A percentile compares a stretch with the other conserved stretches of the same genome.
Evolutionary conservation across 2,797 vertebrate species (phyloP).

Genomic region (Hypotaenidia okinawae): DNA sequence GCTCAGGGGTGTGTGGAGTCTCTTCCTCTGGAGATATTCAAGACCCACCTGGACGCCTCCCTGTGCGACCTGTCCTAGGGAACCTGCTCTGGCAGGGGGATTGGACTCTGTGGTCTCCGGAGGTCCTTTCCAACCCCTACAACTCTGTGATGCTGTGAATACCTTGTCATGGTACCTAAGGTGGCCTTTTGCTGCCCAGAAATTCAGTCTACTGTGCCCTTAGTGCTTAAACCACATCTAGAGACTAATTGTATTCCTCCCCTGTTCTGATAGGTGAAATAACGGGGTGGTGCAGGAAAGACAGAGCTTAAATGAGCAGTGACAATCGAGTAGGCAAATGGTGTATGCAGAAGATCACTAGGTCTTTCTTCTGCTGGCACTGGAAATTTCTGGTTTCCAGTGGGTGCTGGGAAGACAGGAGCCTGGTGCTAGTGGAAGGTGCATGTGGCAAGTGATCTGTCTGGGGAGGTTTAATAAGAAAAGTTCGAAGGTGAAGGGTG

Average conservation of each 20-base stretch:
- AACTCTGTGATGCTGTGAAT: neutral
- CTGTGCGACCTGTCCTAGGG: no score
- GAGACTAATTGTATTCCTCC: slow-evolving; percentile 33
- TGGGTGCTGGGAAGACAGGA: neutral
- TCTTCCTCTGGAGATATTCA: no score
- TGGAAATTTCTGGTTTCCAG: neutral
- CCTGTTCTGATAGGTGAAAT: slow-evolving; percentile 16
- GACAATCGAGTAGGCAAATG: neutral
- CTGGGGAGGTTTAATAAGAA: rapidly evolving
- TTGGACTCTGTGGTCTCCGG: no score
- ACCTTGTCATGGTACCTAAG: neutral
- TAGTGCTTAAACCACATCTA: slow-evolving; percentile 20
- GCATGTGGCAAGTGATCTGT: neutral
- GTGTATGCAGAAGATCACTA: neutral
- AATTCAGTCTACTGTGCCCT: slow-evolving; percentile 21
- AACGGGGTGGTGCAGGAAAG: neutral
- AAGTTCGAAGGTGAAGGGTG: neutral
- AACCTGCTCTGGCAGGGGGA: no score
- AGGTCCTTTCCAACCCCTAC: no score
- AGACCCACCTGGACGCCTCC: no score
- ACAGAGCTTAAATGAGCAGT: neutral
- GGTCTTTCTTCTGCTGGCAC: neutral
- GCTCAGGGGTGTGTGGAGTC: no score
- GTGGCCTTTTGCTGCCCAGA: slow-evolving; percentile 39
- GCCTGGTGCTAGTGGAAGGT: neutral